Evolutionary conservation across 2,797 vertebrate species (phyloP).

Genomic region (Acestrorhynchus altus): DNA sequence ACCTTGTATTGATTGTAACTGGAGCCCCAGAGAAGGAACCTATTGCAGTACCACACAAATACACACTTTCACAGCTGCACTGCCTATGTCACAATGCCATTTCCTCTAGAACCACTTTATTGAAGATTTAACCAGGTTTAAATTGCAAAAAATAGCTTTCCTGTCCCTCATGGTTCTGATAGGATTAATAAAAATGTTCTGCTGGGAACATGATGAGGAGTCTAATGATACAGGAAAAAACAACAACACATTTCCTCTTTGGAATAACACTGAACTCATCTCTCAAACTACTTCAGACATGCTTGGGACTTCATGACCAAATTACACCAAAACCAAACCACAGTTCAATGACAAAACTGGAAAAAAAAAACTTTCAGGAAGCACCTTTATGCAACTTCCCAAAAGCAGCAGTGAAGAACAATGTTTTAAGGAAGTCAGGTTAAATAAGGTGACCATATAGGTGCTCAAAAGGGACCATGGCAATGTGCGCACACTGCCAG

Average conservation of each 20-base stretch:
- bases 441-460: no score
- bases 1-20: slow-evolving; percentile 63
- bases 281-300: no score
- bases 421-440: not conserved
- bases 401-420: not conserved
- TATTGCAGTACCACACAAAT: slow-evolving; percentile 17
- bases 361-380: not conserved
- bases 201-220: no score
- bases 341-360: not conserved
- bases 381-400: not conserved
- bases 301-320: not conserved
- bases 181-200: not conserved
- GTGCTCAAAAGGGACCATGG: no score
- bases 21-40: slow-evolving; percentile 44
- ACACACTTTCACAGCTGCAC: not conserved
- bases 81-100: not conserved
- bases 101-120: not conserved
- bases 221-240: no score
- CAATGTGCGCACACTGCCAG: no score
- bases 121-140: not conserved
- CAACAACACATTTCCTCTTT: no score
- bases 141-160: not conserved
- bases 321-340: no score
- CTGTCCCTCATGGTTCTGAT: no score
- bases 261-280: no score